Evolutionary conservation across 2,888 invertebrate genomes (phyloP).

Genomic region (Folsomia candida): DNA sequence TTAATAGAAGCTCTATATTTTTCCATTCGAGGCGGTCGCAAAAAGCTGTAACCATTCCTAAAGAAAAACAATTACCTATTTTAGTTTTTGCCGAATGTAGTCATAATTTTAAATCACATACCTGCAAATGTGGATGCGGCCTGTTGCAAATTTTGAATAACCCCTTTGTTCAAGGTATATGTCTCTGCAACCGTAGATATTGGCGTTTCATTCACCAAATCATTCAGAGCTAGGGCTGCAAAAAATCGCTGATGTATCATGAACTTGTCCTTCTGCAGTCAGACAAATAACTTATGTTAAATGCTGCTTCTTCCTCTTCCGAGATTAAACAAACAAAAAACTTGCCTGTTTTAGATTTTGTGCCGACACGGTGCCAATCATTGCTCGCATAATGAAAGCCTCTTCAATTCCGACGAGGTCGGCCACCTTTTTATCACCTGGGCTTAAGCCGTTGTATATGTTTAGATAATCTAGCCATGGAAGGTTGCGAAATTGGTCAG

Average conservation of each 20-base stretch:
- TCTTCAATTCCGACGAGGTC: slow-evolving; percentile 85
- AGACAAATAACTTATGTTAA: background rate
- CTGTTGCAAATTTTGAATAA: slow-evolving; percentile 90
- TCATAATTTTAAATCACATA: slow-evolving; percentile 51
- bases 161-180: slow-evolving; percentile 82
- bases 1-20: slow-evolving; percentile 80
- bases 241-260: slow-evolving; percentile 67
- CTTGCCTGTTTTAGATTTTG: background rate
- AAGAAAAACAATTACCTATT: background rate
- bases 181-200: slow-evolving; percentile 76
- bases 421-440: slow-evolving; percentile 80
- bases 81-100: background rate
- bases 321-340: background rate
- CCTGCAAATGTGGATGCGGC: slow-evolving; percentile 92
- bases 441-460: slow-evolving; percentile 76
- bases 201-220: slow-evolving; percentile 86
- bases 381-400: slow-evolving; percentile 74
- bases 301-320: no score
- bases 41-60: slow-evolving; percentile 95
- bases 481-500: slow-evolving; percentile 72
- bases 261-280: background rate
- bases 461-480: slow-evolving; percentile 68
- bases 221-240: slow-evolving; percentile 85
- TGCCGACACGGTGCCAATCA: slow-evolving; percentile 61
- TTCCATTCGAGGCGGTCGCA: slow-evolving; percentile 89